A percentile compares a stretch with the other conserved stretches of the same genome.
Conservation (phyloP, 2,113 vertebrate genomes). For the Sylvia atricapilla region DNA sequence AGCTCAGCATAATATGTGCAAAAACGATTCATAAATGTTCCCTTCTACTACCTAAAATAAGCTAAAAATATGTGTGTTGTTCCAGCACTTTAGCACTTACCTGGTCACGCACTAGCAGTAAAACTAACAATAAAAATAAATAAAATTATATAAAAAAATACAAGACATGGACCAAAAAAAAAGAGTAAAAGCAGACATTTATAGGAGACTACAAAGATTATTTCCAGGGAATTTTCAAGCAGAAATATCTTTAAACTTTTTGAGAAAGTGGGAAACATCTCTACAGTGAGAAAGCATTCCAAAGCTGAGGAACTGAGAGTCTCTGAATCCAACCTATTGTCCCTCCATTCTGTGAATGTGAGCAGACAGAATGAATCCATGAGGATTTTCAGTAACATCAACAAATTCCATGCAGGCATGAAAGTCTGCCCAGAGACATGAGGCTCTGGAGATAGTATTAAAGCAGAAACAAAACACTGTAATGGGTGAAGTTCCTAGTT, state of each 20-base stretch:
- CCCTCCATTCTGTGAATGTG: background rate
- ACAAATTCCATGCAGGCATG: background rate
- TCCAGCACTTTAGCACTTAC: background rate
- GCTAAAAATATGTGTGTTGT: slow-evolving; percentile 14
- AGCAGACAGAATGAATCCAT: background rate
- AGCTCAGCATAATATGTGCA: background rate
- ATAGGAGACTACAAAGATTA: background rate
- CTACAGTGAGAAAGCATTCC: slow-evolving; percentile 15
- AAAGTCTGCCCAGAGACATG: background rate
- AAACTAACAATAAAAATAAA: slow-evolving; percentile 32
- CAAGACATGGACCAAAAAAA: background rate
- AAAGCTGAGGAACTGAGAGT: background rate
- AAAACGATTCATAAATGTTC: slow-evolving; percentile 17
- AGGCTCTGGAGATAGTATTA: background rate
- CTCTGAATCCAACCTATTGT: background rate
- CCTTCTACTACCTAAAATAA: slow-evolving; percentile 31
- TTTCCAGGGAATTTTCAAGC: slow-evolving; percentile 11
- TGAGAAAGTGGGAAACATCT: background rate
- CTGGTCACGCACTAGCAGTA: background rate
- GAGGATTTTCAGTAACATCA: background rate
- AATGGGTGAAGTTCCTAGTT: background rate
- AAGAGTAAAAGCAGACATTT: background rate
- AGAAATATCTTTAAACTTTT: slow-evolving; percentile 33
- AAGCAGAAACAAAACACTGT: background rate
- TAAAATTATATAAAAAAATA: slow-evolving; percentile 12